Conservation (phyloP, 2,797 vertebrate genomes). For the Hyperoplus lanceolatus region DNA sequence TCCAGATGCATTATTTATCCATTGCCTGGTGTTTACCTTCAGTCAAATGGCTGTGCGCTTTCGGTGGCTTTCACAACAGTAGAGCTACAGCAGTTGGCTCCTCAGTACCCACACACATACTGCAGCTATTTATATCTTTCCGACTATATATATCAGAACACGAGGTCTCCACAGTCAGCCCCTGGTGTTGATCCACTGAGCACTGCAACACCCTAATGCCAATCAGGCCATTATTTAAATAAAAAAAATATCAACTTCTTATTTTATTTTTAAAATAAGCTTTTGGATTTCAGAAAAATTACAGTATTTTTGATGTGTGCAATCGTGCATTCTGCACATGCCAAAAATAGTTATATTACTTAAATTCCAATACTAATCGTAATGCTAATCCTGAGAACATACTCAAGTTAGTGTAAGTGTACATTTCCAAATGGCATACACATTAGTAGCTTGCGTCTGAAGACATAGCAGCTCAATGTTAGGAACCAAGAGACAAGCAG, state of each 20-base stretch:
- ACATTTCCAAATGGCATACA: neutral
- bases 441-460: neutral
- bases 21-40: constrained; percentile 78
- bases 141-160: constrained; percentile 81
- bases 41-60: constrained; percentile 59
- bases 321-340: neutral
- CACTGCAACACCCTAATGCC: constrained; percentile 41
- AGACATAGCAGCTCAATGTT: neutral
- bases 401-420: neutral
- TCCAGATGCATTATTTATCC: constrained; percentile 8
- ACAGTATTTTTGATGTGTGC: neutral
- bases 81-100: constrained; percentile 49
- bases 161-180: constrained; percentile 59
- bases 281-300: neutral
- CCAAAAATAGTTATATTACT: neutral
- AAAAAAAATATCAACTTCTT: too few species aligned
- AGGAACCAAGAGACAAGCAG: neutral
- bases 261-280: too few species aligned
- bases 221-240: constrained; percentile 3
- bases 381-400: neutral
- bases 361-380: neutral
- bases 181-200: constrained; percentile 73
- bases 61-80: constrained; percentile 62
- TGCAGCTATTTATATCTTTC: constrained; percentile 80
- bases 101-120: constrained; percentile 62